phyloP scores from a whole-genome alignment of 2,797 vertebrate species.

The Synaphobranchus kaupii region DNA sequence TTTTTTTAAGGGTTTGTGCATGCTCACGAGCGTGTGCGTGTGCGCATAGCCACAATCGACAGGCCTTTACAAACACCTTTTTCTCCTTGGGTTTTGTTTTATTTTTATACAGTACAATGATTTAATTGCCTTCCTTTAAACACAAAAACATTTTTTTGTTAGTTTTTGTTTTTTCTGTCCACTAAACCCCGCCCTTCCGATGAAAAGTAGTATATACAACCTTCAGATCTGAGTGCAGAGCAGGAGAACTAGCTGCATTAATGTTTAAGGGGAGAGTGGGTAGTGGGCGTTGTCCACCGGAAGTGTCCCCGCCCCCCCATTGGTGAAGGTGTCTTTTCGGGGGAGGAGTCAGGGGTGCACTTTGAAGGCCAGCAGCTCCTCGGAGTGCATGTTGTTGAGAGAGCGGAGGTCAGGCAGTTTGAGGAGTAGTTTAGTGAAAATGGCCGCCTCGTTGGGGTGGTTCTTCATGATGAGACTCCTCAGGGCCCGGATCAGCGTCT shows the following conservation, averaged over 20 bases:
- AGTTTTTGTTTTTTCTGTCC: not conserved
- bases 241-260: too few species aligned
- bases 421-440: slow-evolving; percentile 96
- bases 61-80: slow-evolving; percentile 57
- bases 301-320: not conserved
- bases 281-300: not conserved
- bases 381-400: slow-evolving; percentile 99
- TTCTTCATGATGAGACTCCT: slow-evolving; percentile 93
- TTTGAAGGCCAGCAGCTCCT: slow-evolving; percentile 96
- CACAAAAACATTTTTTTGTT: not conserved
- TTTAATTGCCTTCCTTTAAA: not conserved
- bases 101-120: slow-evolving; percentile 4
- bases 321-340: too few species aligned
- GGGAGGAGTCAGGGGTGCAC: slow-evolving; percentile 78
- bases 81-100: slow-evolving; percentile 5
- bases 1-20: slow-evolving; percentile 47
- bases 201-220: not conserved
- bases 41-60: slow-evolving; percentile 50
- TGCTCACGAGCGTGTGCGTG: slow-evolving; percentile 50
- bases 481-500: slow-evolving; percentile 91
- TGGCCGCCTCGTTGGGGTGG: slow-evolving; percentile 87
- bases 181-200: not conserved
- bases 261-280: not conserved
- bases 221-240: not conserved
- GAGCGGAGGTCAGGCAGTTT: slow-evolving; percentile 96